Evolutionary conservation across 2,113 vertebrate species (phyloP), one percentile per base, ranked within the genome.

Genomic region (Pollimyrus isidori): DNA sequence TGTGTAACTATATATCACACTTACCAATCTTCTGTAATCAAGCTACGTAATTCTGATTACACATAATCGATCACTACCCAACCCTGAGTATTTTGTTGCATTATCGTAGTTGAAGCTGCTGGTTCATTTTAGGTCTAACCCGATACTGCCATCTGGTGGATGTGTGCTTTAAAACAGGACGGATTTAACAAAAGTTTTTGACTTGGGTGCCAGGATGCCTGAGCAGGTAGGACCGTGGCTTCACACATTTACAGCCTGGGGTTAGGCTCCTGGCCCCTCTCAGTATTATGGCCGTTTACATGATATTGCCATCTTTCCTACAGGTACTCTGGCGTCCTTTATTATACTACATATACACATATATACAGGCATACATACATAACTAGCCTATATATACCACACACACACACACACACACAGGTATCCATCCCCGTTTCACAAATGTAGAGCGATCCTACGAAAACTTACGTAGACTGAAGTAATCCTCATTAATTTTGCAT

Each of bases 121-220:
- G 73, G 5, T 17, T 80, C 13, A 80, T 86, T 50, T 86, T 50
- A 49, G 19, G 83, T 50, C 1, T 83, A 15, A 76, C 73, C 49
- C 88, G n/a, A 42, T 45, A 89, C 88, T 89, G 73, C 69, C 88
- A 89, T 89, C 88, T 89, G 48, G 49, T 58, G 88, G 88, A 82
- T 21, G 42, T 56, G 11, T 69, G 23, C 45, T 46, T 45, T 46
- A 48, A 19, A 83, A 83, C 19, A 42, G 80, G 80, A 35, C 42
- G 45, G 80, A 49, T 84, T 84, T 84, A 84, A 23, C 82, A 11
- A 19, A 46, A n/a, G 7, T n/a, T 7, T 49, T 46, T 85, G 82
- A 85, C 45, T 11, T 85, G 7, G 19, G n/a, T n/a, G 82, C 21
- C 45, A 84, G 21, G 46, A 23, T 84, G 30, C 69, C 30, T 76